These are phyloP conservation scores for Dendrophyllia cribrosa DNA, from an alignment of 64 coral and sea anemone species.

Conservation along the genomic window DNA sequence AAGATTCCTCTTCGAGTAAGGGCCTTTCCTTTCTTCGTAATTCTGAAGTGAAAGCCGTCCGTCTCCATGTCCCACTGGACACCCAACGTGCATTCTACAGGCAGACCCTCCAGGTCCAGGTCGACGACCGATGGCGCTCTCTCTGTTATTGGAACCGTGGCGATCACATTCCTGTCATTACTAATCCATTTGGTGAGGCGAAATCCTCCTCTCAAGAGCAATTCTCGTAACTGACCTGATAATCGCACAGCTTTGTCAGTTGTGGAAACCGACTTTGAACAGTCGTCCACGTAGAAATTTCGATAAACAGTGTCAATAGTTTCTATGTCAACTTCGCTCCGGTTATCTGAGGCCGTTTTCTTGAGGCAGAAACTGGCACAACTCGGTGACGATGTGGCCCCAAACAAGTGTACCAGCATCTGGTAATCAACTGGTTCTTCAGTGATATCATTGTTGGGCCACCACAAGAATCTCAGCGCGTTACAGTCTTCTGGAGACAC, in stretches of 20 bases:
- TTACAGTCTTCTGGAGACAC: slow-evolving; percentile 29
- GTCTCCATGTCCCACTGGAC: too few relatives aligned
- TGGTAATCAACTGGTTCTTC: slow-evolving; percentile 21
- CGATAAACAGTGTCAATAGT: not conserved
- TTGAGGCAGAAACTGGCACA: slow-evolving; percentile 32
- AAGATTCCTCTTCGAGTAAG: not conserved
- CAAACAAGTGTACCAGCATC: slow-evolving; percentile 29
- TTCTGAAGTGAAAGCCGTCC: too few relatives aligned
- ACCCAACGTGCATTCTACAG: too few relatives aligned
- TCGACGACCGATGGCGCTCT: too few relatives aligned
- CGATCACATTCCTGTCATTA: slow-evolving; percentile 38
- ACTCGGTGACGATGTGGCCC: slow-evolving; percentile 37
- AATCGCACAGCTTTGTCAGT: not conserved
- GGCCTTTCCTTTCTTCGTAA: not conserved
- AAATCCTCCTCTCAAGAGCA: slow-evolving; percentile 10
- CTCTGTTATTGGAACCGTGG: too few relatives aligned
- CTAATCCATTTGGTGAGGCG: slow-evolving; percentile 16
- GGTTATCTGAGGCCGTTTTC: slow-evolving; percentile 10
- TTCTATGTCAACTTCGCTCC: not conserved
- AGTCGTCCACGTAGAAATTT: slow-evolving; percentile 29
- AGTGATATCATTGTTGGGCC: slow-evolving; percentile 23
- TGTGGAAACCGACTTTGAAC: not conserved
- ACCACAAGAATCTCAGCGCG: slow-evolving; percentile 38
- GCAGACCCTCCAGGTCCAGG: too few relatives aligned
- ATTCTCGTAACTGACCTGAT: not conserved